phyloP scores from a whole-genome alignment of 2,888 invertebrate genomes.

The Drosophila monieri region DNA sequence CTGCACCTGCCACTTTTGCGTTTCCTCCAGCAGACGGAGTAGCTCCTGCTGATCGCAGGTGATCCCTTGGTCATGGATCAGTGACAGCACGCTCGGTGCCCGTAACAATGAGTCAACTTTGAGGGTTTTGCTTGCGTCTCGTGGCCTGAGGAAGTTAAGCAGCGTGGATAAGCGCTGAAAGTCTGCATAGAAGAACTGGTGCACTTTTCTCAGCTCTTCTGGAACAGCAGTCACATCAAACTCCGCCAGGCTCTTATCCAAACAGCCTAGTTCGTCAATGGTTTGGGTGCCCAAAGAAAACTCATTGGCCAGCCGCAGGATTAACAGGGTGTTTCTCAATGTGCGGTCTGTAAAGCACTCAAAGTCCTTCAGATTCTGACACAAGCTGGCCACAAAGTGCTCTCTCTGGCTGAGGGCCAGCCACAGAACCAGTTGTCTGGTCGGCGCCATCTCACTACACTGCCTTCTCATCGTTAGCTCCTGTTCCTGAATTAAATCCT shows the following conservation, averaged over 20 bases:
- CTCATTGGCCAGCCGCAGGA: constrained; percentile 80
- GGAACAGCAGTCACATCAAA: constrained; percentile 61
- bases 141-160: constrained; percentile 68
- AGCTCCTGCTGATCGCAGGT: constrained; percentile 70
- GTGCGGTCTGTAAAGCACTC: constrained; percentile 60
- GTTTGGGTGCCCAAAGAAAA: constrained; percentile 66
- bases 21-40: constrained; percentile 68
- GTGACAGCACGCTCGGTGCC: constrained; percentile 60
- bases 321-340: constrained; percentile 75
- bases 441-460: constrained; percentile 56
- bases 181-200: constrained; percentile 79
- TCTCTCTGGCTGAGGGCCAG: constrained; percentile 62
- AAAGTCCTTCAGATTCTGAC: constrained; percentile 67
- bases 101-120: constrained; percentile 68
- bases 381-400: constrained; percentile 76
- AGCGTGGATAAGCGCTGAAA: constrained; percentile 72
- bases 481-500: constrained; percentile 48
- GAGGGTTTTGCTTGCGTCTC: constrained; percentile 59
- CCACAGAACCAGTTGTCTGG: constrained; percentile 68
- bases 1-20: constrained; percentile 74
- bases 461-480: constrained; percentile 48
- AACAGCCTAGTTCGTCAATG: constrained; percentile 69
- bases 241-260: constrained; percentile 62
- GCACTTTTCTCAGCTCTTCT: constrained; percentile 69
- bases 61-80: constrained; percentile 70